A percentile compares a stretch with the other conserved stretches of the same genome.
These are phyloP conservation scores for Metellina segmentata DNA, from an alignment of 2,888 invertebrate genomes.

Conservation along the genomic window DNA sequence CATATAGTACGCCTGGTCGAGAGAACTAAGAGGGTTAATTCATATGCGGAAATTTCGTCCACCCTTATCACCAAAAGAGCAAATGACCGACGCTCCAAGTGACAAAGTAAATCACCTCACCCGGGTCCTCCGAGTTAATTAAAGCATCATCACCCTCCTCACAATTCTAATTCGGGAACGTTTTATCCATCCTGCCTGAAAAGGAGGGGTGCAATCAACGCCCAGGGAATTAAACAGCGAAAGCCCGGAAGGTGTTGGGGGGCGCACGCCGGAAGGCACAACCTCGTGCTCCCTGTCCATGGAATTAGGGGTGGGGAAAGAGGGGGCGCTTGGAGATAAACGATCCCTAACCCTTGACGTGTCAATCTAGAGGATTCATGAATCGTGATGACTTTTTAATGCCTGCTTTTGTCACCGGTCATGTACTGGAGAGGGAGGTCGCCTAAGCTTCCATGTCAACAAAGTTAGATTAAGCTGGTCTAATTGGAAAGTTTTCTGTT, in stretches of 20 bases:
- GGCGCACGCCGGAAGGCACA: background rate
- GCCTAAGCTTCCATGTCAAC: background rate
- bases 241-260: background rate
- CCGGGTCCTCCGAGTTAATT: background rate
- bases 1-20: too few relatives aligned
- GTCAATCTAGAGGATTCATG: background rate
- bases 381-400: background rate
- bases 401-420: background rate
- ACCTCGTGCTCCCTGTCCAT: background rate
- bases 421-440: background rate
- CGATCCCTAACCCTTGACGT: background rate
- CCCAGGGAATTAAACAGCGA: too few relatives aligned
- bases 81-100: too few relatives aligned
- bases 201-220: too few relatives aligned
- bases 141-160: background rate
- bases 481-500: background rate
- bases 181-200: too few relatives aligned
- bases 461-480: background rate
- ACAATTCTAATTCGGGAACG: too few relatives aligned
- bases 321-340: background rate
- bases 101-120: too few relatives aligned
- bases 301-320: too few relatives aligned
- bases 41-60: too few relatives aligned
- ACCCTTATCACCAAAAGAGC: too few relatives aligned
- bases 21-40: too few relatives aligned